Evolutionary conservation across 2,113 vertebrate genomes (phyloP), one percentile per base, ranked within the genome.

Genomic region (Elachura formosa): DNA sequence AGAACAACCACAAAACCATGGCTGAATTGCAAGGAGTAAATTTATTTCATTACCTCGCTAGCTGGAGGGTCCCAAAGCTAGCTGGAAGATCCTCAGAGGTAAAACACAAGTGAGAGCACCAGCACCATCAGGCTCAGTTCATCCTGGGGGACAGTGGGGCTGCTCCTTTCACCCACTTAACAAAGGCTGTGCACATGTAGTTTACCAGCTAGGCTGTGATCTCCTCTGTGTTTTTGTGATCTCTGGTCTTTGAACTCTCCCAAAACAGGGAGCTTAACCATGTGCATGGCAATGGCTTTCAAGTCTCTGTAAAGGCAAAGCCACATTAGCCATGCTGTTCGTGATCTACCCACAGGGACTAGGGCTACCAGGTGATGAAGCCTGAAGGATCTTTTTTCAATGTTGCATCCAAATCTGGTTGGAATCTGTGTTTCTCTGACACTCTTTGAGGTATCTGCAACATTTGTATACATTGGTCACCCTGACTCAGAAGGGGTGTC

Each of bases 131-230:
- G 62, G 83, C 9, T 45, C 38, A 68, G 22, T 45, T 26, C 9
- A 3, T 43, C 45, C 45, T 45, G 33, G 14, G 26, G 17, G 7
- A 18, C 1, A 14, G 11, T 2, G 2, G 14, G 9, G 21, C 52
- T 76, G 26, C 14, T 76, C 45, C 28, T 86, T 36, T 49, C 45
- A 51, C 14, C 26, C 45, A 12, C 52, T 76, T 45, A 15, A 19
- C 26, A 68, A 76, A 41, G 18, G 26, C 20, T 29, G 51, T 29
- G 20, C 22, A 33, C 0, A 0, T 33, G 36, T 43, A 18, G 22
- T 51, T 41, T 76, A 31, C 25, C 45, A 59, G 8, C 52, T 31
- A 11, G 64, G 72, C 45, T 38, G 33, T 67, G 38, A 59, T 28
- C 26, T 41, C 31, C 31, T 23, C 33, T 28, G 26, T 43, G 33